phyloP scores from a whole-genome alignment of 1,140 invertebrate genomes.

The Potamilus streckersoni region DNA sequence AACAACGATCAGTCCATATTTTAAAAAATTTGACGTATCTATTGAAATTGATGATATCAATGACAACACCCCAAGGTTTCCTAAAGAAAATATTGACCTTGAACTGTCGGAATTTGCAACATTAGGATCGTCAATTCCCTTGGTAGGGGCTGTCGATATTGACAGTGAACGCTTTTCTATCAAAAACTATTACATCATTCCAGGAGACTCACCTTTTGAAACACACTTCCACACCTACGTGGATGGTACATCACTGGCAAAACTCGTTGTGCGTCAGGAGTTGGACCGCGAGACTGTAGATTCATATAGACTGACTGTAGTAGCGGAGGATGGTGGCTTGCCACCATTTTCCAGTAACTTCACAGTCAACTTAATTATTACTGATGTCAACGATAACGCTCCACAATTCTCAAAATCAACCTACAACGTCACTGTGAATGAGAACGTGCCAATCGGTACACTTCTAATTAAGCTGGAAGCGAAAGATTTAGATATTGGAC shows the following conservation, averaged over 20 bases:
- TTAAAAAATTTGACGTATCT: slow-evolving; percentile 71
- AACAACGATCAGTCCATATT: slow-evolving; percentile 47
- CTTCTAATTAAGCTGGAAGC: slow-evolving; percentile 48
- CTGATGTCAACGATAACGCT: slow-evolving; percentile 93
- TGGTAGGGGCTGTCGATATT: slow-evolving; percentile 47
- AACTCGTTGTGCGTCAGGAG: slow-evolving; percentile 38
- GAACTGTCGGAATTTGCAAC: slow-evolving; percentile 43
- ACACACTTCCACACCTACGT: slow-evolving; percentile 36
- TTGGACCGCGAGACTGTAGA: slow-evolving; percentile 89
- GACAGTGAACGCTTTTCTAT: slow-evolving; percentile 50
- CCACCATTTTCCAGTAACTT: slow-evolving; percentile 73
- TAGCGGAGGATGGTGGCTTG: slow-evolving; percentile 88
- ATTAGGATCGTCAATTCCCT: slow-evolving; percentile 29
- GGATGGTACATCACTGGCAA: slow-evolving; percentile 45
- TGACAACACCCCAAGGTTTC: slow-evolving; percentile 88
- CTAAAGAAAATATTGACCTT: slow-evolving; percentile 45
- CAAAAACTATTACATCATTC: slow-evolving; percentile 39
- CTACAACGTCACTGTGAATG: slow-evolving; percentile 78
- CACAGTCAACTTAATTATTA: slow-evolving; percentile 50
- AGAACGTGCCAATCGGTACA: slow-evolving; percentile 64
- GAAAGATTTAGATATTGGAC: slow-evolving; percentile 51
- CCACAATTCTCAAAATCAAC: slow-evolving; percentile 76
- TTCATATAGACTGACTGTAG: slow-evolving; percentile 89
- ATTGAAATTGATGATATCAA: slow-evolving; percentile 87
- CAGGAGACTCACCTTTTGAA: slow-evolving; percentile 36